These are phyloP conservation scores for Amia ocellicauda DNA, from an alignment of 2,113 vertebrate species.

Conservation along the genomic window DNA sequence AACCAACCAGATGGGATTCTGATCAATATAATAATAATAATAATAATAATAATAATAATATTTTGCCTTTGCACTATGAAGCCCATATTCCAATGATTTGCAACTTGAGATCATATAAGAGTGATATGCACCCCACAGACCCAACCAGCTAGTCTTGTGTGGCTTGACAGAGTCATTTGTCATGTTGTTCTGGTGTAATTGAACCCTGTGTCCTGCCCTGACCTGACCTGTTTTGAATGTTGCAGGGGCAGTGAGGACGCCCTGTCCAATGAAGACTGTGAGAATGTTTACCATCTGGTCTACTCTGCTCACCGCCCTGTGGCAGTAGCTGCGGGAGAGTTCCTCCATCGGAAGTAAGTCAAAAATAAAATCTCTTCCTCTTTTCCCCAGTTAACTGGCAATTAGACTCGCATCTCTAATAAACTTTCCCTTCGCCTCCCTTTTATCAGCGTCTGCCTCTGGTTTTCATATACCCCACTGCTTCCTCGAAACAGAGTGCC, in stretches of 20 bases:
- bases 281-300: conserved; percentile 98
- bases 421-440: background rate
- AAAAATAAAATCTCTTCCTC: no score
- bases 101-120: no score
- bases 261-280: conserved; percentile 96
- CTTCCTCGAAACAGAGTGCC: background rate
- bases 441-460: background rate
- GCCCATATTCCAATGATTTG: no score
- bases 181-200: no score
- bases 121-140: no score
- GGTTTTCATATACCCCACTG: background rate
- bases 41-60: no score
- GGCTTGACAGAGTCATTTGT: no score
- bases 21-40: no score
- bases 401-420: background rate
- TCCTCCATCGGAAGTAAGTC: conserved; percentile 95
- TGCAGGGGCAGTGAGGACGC: conserved; percentile 96
- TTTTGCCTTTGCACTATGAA: no score
- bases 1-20: no score
- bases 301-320: conserved; percentile 97
- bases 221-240: conserved; percentile 24
- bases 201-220: conserved; percentile 9
- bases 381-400: background rate
- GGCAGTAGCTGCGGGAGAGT: conserved; percentile 95
- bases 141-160: no score